phyloP scores from a whole-genome alignment of 2,113 vertebrate species.

The Ceratotherium simum region DNA sequence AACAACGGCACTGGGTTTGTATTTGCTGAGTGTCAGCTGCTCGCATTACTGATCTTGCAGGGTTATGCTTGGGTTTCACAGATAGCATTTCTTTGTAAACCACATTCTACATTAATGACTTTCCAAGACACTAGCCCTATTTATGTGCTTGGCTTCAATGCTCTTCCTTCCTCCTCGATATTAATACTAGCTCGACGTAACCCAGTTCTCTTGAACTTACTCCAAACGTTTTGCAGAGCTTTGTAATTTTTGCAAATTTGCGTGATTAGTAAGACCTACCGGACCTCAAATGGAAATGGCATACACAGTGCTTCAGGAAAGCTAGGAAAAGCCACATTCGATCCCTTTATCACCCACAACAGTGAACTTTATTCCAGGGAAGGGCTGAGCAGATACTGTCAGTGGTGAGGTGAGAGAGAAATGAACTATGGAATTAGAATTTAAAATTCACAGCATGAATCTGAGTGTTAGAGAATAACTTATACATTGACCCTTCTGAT shows the following conservation, averaged over 20 bases:
- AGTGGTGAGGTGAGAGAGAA: conserved; percentile 49
- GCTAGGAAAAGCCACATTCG: conserved; percentile 42
- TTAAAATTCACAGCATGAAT: conserved; percentile 74
- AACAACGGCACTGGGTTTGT: conserved; percentile 48
- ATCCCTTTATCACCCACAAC: conserved; percentile 55
- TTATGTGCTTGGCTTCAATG: conserved; percentile 6
- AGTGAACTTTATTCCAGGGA: conserved; percentile 49
- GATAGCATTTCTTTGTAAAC: conserved; percentile 20
- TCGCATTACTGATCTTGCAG: conserved; percentile 51
- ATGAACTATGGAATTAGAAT: conserved; percentile 62
- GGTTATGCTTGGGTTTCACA: conserved; percentile 61
- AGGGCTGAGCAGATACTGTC: conserved; percentile 46
- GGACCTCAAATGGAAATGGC: conserved; percentile 82
- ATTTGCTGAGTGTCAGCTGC: conserved; percentile 76
- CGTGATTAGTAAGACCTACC: conserved; percentile 69
- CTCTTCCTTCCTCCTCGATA: not conserved
- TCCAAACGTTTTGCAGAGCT: conserved; percentile 68
- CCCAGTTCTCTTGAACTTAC: conserved; percentile 62
- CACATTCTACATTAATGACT: conserved; percentile 8
- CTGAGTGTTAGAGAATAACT: conserved; percentile 64
- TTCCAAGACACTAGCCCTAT: not conserved
- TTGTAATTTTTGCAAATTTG: conserved; percentile 72
- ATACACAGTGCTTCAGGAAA: conserved; percentile 42
- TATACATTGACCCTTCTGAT: conserved; percentile 61
- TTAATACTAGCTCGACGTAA: conserved; percentile 54